A percentile compares a stretch with the other conserved stretches of the same genome.
phyloP scores from a whole-genome alignment of 2,113 vertebrate species.

The Petromus typicus region DNA sequence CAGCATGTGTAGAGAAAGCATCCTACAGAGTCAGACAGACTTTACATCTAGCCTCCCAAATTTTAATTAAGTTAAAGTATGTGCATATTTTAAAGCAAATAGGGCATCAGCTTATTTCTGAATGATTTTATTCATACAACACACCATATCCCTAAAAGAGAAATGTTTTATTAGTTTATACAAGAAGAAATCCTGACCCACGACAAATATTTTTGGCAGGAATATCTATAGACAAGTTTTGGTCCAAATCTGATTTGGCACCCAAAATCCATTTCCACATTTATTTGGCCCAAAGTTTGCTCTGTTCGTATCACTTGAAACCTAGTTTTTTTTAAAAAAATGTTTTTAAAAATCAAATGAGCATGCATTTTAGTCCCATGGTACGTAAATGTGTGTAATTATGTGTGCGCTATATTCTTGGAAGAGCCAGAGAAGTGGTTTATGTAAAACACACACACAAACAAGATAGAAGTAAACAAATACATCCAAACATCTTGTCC shows the following conservation, averaged over 20 bases:
- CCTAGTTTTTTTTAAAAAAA: constrained; percentile 70
- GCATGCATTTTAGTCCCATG: constrained; percentile 32
- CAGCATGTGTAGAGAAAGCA: background rate
- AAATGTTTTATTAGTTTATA: constrained; percentile 56
- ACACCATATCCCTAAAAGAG: constrained; percentile 65
- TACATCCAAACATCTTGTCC: background rate
- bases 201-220: constrained; percentile 71
- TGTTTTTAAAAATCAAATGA: constrained; percentile 57
- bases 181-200: constrained; percentile 67
- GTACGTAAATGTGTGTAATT: constrained; percentile 54
- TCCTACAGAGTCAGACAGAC: background rate
- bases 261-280: constrained; percentile 68
- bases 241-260: constrained; percentile 76
- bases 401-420: background rate
- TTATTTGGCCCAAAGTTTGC: constrained; percentile 52
- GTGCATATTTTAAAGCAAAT: constrained; percentile 58
- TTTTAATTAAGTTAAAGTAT: constrained; percentile 64
- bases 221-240: constrained; percentile 63
- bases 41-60: background rate
- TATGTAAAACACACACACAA: background rate
- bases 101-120: constrained; percentile 44
- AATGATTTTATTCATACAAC: constrained; percentile 62
- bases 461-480: constrained; percentile 31
- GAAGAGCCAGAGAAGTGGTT: constrained; percentile 38
- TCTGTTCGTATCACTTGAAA: constrained; percentile 63